Conservation (phyloP, 2,888 invertebrate genomes). For the Lasioglossum leucozonium region DNA sequence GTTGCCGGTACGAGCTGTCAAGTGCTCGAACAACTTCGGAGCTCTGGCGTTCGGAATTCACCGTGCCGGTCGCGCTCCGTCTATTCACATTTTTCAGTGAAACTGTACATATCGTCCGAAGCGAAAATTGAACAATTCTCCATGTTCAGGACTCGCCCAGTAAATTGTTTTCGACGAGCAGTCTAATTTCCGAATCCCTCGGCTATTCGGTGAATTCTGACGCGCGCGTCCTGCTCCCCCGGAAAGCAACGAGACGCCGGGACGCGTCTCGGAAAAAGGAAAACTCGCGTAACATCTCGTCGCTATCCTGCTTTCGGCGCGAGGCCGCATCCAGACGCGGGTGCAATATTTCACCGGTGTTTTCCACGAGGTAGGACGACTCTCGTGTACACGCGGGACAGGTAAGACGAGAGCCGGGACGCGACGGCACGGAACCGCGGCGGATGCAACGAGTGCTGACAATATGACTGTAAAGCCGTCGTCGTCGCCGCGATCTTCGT, state of each 20-base stretch:
- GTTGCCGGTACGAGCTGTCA: no score
- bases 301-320: neutral
- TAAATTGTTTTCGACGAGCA: no score
- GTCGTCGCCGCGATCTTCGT: conserved; percentile 63
- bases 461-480: conserved; percentile 67
- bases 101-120: no score
- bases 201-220: neutral
- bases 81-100: no score
- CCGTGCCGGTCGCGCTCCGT: no score
- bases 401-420: conserved; percentile 15
- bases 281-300: neutral
- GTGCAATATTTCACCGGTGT: conserved; percentile 24
- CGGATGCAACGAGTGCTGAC: conserved; percentile 62
- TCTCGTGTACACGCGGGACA: conserved; percentile 12
- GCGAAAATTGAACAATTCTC: no score
- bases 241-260: neutral
- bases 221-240: neutral
- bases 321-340: neutral
- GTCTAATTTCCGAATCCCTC: neutral
- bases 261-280: neutral
- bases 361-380: neutral
- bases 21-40: neutral
- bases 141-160: no score
- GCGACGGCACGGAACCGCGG: conserved; percentile 23
- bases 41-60: neutral